phyloP scores from a whole-genome alignment of 2,113 vertebrate species.

The Cynocephalus volans region DNA sequence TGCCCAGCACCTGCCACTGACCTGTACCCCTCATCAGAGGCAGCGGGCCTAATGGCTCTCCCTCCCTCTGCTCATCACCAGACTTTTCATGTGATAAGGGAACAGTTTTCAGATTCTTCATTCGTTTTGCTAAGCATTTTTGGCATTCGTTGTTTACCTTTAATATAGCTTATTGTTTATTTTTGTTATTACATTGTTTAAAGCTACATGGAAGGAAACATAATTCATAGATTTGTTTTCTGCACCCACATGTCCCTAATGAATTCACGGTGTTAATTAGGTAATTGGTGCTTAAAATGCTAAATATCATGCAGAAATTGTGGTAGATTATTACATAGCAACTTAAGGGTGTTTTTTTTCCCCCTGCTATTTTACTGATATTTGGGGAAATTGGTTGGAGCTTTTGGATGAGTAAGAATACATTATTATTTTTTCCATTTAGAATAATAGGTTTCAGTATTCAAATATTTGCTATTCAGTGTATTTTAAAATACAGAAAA shows the following conservation, averaged over 20 bases:
- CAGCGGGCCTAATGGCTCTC: no score
- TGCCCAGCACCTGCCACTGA: fast-evolving
- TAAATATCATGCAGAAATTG: background rate
- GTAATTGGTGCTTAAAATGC: background rate
- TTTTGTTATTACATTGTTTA: background rate
- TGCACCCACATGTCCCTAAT: background rate
- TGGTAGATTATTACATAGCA: background rate
- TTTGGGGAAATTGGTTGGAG: background rate
- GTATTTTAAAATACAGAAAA: background rate
- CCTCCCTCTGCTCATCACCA: fast-evolving
- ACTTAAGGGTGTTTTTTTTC: background rate
- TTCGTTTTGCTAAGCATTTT: background rate
- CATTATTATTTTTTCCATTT: background rate
- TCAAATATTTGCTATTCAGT: background rate
- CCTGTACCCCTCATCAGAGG: background rate
- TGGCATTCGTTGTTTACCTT: background rate
- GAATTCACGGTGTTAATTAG: background rate
- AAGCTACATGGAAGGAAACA: background rate
- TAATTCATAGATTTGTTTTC: background rate
- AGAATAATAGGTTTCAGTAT: background rate
- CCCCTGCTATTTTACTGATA: background rate
- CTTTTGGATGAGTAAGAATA: background rate
- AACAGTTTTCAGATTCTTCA: background rate
- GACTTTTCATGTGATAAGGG: background rate
- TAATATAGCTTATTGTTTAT: background rate